phyloP scores from a whole-genome alignment of 1,140 invertebrate species.

The Penaeus indicus region DNA sequence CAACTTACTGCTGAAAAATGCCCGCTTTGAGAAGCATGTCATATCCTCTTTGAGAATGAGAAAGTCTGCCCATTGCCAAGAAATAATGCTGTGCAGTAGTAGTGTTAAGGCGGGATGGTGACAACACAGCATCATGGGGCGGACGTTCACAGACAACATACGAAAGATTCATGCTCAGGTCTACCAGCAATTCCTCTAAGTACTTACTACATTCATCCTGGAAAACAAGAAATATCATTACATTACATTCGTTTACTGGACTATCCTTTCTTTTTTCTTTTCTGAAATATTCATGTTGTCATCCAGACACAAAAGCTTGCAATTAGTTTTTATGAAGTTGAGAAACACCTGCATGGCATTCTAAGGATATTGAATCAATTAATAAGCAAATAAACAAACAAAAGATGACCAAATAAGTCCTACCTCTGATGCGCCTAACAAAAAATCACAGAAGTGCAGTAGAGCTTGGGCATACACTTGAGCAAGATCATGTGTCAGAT shows the following conservation, averaged over 20 bases:
- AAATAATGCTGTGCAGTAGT: constrained; percentile 95
- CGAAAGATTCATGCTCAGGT: constrained; percentile 83
- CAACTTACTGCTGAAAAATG: constrained; percentile 80
- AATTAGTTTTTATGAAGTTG: too few species aligned
- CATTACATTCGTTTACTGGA: background rate
- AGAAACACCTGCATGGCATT: background rate
- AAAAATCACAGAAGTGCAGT: constrained; percentile 83
- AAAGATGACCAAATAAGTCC: constrained; percentile 33
- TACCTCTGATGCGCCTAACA: constrained; percentile 76
- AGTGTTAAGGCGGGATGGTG: constrained; percentile 86
- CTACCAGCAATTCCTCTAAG: constrained; percentile 83
- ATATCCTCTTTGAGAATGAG: constrained; percentile 80
- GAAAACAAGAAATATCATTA: constrained; percentile 64
- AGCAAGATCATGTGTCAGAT: constrained; percentile 76
- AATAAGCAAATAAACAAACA: constrained; percentile 71
- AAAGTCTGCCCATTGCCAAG: constrained; percentile 89
- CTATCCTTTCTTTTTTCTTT: constrained; percentile 28
- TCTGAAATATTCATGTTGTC: background rate
- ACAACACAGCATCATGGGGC: constrained; percentile 89
- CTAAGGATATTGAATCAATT: background rate
- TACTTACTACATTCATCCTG: constrained; percentile 74
- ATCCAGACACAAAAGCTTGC: background rate
- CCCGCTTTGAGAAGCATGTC: constrained; percentile 81
- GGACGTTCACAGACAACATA: constrained; percentile 81
- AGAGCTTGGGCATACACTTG: constrained; percentile 80